A percentile compares a stretch with the other conserved stretches of the same genome.
These are phyloP conservation scores for Drosophila teissieri DNA, from an alignment of 1,140 invertebrate species.

Conservation along the genomic window DNA sequence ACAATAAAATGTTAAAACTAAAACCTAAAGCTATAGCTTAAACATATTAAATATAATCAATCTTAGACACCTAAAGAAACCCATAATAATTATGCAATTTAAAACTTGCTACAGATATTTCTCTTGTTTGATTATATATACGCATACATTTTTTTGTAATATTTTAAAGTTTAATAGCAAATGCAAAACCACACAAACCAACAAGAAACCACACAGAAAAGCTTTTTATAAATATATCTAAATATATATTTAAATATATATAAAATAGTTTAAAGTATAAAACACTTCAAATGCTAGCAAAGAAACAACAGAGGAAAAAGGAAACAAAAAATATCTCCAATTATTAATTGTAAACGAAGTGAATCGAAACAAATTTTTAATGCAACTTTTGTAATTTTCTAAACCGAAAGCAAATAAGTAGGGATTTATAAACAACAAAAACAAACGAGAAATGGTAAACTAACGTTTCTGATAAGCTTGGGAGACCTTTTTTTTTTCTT, in stretches of 20 bases:
- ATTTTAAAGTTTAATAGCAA: slow-evolving; percentile 54
- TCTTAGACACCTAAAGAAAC: slow-evolving; percentile 29
- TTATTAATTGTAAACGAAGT: slow-evolving; percentile 39
- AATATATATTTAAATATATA: slow-evolving; percentile 46
- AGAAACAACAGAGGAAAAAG: slow-evolving; percentile 2
- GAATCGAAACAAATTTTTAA: slow-evolving; percentile 47
- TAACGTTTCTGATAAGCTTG: slow-evolving; percentile 4
- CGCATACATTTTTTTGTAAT: slow-evolving; percentile 37
- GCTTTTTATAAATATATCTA: slow-evolving; percentile 60
- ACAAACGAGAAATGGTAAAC: slow-evolving; percentile 1
- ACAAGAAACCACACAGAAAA: slow-evolving; percentile 55
- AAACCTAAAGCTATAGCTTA: slow-evolving; percentile 9
- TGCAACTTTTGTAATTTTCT: slow-evolving; percentile 59
- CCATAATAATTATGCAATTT: slow-evolving; percentile 25
- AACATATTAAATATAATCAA: slow-evolving; percentile 31
- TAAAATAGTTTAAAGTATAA: slow-evolving; percentile 29
- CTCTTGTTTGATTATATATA: slow-evolving; percentile 30
- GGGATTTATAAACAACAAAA: slow-evolving; percentile 25
- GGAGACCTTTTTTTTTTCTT: slow-evolving; percentile 28
- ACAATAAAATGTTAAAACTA: slow-evolving; percentile 22
- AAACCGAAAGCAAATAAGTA: slow-evolving; percentile 35
- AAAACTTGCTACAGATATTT: slow-evolving; percentile 18
- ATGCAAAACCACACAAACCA: slow-evolving; percentile 36
- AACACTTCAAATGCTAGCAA: slow-evolving; percentile 38
- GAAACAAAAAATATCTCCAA: slow-evolving; percentile 35